phyloP scores from a whole-genome alignment of 2,797 vertebrate species.

The Thalassophryne amazonica region DNA sequence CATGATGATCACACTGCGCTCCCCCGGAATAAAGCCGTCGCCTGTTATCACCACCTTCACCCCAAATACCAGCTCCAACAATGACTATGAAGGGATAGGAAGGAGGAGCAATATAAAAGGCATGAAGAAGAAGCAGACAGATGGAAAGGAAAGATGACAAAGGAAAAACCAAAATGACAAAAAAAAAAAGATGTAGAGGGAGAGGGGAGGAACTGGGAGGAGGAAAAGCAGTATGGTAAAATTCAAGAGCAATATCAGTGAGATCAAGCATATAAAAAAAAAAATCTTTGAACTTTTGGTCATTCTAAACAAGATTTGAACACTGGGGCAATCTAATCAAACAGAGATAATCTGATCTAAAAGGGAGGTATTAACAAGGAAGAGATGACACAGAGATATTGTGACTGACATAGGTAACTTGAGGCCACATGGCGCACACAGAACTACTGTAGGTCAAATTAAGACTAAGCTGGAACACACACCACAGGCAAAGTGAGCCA shows the following conservation, averaged over 20 bases:
- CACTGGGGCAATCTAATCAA: slow-evolving; percentile 7
- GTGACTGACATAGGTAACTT: not conserved
- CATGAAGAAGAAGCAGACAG: not conserved
- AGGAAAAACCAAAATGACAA: slow-evolving; percentile 1
- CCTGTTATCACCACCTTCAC: slow-evolving; percentile 97
- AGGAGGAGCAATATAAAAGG: not conserved
- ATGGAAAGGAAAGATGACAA: not conserved
- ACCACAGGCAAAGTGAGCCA: slow-evolving; percentile 98
- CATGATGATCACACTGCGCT: slow-evolving; percentile 98
- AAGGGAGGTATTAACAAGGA: not conserved
- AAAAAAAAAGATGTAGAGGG: slow-evolving; percentile 17
- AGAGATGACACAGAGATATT: not conserved
- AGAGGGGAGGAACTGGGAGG: slow-evolving; percentile 13
- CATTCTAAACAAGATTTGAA: slow-evolving; percentile 23
- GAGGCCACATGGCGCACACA: slow-evolving; percentile 11
- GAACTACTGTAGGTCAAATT: slow-evolving; percentile 12
- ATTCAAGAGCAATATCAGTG: slow-evolving; percentile 1
- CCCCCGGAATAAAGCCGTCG: slow-evolving; percentile 94
- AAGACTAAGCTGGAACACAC: slow-evolving; percentile 56
- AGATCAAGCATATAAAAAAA: slow-evolving; percentile 14
- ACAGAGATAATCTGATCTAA: slow-evolving; percentile 20
- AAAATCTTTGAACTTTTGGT: not conserved
- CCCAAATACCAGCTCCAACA: slow-evolving; percentile 93
- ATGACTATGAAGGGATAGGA: slow-evolving; percentile 73
- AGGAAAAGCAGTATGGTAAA: not conserved